These are phyloP conservation scores for Cancer borealis DNA, from an alignment of 2,888 invertebrate species.

Conservation along the genomic window DNA sequence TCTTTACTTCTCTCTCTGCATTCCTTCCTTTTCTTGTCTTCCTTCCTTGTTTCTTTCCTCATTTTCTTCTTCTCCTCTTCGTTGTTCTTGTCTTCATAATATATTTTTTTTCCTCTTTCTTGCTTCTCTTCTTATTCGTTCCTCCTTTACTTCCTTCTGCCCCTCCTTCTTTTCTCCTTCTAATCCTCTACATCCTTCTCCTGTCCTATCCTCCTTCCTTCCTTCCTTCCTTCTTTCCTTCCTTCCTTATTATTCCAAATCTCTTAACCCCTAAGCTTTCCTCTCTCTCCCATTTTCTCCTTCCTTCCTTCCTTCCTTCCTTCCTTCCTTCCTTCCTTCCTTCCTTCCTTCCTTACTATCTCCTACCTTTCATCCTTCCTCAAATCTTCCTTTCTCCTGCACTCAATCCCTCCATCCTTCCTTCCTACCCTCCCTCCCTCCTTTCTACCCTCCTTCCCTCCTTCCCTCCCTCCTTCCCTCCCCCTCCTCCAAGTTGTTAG, in stretches of 20 bases:
- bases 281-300: neutral
- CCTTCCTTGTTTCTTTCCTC: neutral
- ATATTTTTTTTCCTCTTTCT: neutral
- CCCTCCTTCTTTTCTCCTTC: neutral
- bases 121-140: neutral
- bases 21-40: neutral
- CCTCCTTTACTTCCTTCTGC: neutral
- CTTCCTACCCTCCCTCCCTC: slow-evolving; percentile 58
- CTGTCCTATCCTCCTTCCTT: neutral
- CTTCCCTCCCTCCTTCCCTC: neutral
- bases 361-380: neutral
- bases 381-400: slow-evolving; percentile 59
- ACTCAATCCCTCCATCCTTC: slow-evolving; percentile 48
- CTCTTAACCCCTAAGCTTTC: neutral
- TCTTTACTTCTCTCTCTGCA: neutral
- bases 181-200: neutral
- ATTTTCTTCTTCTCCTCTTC: neutral
- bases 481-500: slow-evolving; percentile 62
- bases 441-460: neutral
- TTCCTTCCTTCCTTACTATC: slow-evolving; percentile 6
- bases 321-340: neutral
- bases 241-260: neutral
- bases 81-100: neutral
- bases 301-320: neutral
- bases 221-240: neutral